Base-by-base conservation (phyloP, 2,113 vertebrate species). In the Ardeotis arabs region DNA sequence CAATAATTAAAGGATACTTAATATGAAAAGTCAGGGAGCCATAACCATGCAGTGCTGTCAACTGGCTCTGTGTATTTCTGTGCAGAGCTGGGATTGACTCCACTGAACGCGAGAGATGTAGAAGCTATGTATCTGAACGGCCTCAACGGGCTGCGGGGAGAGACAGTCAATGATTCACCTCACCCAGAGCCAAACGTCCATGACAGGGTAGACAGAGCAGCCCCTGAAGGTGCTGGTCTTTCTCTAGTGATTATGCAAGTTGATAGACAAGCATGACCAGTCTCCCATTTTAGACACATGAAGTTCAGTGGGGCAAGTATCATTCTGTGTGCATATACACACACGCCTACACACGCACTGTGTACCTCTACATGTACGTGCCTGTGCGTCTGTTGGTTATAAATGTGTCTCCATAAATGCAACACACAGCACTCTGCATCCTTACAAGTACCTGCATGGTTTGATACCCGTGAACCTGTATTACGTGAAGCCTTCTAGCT, bases 321-420 rank as follows among this genome's bases (percentile, higher is more conserved):
- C 13, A 21, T 67, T 85, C 47, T 62, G 12, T 77, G 60, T 4
- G 1, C 23, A 7, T 7, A 10, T 3, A 50, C 27, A 64, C 21
- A 9, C 28, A 62, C 1, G 1, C 66, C 55, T 70, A 37, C 52
- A 28, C 2, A 0, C 0, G 0, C 2, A 1, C 39, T 69, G 11
- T 56, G 1, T 44, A 23, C 9, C 23, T 55, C 59, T 59, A 35
- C n/a, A 3, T 5, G 28, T 2, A 27, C 31, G 2, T 3, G 16
- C 53, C 60, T 75, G 29, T 52, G 55, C 6, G 0, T 35, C 27
- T 23, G 13, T 1, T n/a, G 64, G 84, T 68, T 59, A 20, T 67
- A 59, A 58, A 63, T 2, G 0, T 31, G 6, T 22, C 37, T 69
- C 8, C 20, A 31, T 16, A 33, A 88, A 67, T 18, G 63, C 50